Percentiles rank a stretch among this genome's conserved stretches.
Evolutionary conservation across 2,888 invertebrate species (phyloP).

Genomic region (Euspilapteryx auroguttella): DNA sequence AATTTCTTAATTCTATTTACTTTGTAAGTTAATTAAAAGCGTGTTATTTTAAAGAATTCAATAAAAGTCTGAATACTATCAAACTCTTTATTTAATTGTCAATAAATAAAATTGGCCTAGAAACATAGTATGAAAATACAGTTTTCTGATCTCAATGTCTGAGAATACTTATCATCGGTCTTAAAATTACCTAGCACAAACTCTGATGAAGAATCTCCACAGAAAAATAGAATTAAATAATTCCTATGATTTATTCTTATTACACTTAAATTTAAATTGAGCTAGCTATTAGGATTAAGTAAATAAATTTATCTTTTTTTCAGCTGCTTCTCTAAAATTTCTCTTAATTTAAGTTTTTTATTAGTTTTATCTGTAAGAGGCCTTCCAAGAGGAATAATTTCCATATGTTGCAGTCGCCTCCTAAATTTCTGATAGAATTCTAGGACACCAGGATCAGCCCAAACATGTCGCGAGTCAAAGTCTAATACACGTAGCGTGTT

Average conservation of each 20-base stretch:
- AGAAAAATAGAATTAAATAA: too few species aligned
- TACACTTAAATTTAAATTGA: too few species aligned
- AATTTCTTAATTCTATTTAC: too few species aligned
- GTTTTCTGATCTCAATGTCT: too few species aligned
- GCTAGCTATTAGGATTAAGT: background rate
- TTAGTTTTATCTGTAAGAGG: slow-evolving; percentile 39
- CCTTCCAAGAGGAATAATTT: slow-evolving; percentile 65
- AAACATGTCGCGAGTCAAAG: slow-evolving; percentile 83
- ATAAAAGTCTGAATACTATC: too few species aligned
- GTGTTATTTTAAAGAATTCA: too few species aligned
- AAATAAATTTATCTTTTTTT: slow-evolving; percentile 6
- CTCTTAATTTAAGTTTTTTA: slow-evolving; percentile 37
- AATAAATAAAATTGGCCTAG: background rate
- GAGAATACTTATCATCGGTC: too few species aligned
- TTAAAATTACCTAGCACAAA: too few species aligned
- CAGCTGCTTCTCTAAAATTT: slow-evolving; percentile 41
- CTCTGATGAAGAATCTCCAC: too few species aligned
- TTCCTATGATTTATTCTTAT: too few species aligned
- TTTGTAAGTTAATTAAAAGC: too few species aligned
- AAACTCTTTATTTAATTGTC: too few species aligned
- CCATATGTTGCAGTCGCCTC: slow-evolving; percentile 64
- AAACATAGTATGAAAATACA: background rate
- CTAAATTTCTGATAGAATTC: slow-evolving; percentile 78
- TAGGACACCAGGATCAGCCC: slow-evolving; percentile 84
- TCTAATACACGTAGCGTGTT: slow-evolving; percentile 84